Conservation (phyloP, 2,888 invertebrate species). For the Micoletzkya japonica region DNA sequence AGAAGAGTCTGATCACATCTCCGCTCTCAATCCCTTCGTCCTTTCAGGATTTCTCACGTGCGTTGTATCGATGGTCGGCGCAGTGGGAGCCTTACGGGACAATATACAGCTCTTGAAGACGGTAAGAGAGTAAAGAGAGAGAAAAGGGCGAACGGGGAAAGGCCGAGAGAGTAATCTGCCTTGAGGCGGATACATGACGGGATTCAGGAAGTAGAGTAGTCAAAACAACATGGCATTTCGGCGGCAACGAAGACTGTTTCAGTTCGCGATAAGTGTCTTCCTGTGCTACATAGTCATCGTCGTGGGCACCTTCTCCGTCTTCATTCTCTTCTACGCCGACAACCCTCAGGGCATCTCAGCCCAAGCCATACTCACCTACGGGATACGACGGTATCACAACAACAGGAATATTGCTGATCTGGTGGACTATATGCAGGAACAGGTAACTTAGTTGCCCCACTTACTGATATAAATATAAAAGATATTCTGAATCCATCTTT, state of each 20-base stretch:
- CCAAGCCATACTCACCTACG: conserved; percentile 54
- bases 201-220: not conserved
- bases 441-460: too few relatives aligned
- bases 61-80: conserved; percentile 55
- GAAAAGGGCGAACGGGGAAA: not conserved
- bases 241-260: conserved; percentile 33
- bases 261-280: conserved; percentile 62
- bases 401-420: conserved; percentile 63
- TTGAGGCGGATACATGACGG: too few relatives aligned
- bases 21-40: not conserved
- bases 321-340: conserved; percentile 63
- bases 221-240: not conserved
- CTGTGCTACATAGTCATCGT: conserved; percentile 59
- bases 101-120: conserved; percentile 60
- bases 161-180: not conserved
- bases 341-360: conserved; percentile 53
- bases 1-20: not conserved
- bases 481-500: too few relatives aligned
- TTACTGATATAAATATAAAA: too few relatives aligned
- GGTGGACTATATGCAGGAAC: conserved; percentile 61
- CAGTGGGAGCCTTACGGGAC: conserved; percentile 61
- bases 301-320: conserved; percentile 54
- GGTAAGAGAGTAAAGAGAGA: conserved; percentile 34
- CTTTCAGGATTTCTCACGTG: conserved; percentile 47
- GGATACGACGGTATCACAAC: conserved; percentile 58